phyloP scores from a whole-genome alignment of 2,888 invertebrate genomes.

The Colostygia pectinataria region DNA sequence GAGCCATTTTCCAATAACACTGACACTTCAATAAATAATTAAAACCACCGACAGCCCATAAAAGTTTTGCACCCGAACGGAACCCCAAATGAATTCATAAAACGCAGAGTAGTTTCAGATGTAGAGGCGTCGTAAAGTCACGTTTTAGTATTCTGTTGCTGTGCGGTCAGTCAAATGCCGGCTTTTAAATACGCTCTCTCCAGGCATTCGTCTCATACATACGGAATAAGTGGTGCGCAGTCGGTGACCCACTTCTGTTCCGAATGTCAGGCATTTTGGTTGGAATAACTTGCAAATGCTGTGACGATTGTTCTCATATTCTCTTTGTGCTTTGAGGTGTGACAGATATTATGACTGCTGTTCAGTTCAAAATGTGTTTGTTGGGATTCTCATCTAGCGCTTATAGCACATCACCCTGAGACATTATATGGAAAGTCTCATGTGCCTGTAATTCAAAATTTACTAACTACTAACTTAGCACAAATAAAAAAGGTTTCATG shows the following conservation, averaged over 20 bases:
- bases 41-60: constrained; percentile 8
- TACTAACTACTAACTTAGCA: too few relatives aligned
- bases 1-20: not conserved
- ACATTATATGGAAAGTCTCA: too few relatives aligned
- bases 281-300: constrained; percentile 32
- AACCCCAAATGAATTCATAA: constrained; percentile 25
- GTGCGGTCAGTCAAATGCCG: constrained; percentile 65
- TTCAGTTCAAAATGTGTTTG: not conserved
- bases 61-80: constrained; percentile 17
- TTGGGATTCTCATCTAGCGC: too few relatives aligned
- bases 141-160: constrained; percentile 54
- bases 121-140: constrained; percentile 38
- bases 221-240: constrained; percentile 60
- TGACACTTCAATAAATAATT: constrained; percentile 7
- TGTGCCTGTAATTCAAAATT: too few relatives aligned
- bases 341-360: constrained; percentile 7
- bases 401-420: too few relatives aligned
- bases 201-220: constrained; percentile 69
- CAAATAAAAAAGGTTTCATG: too few relatives aligned
- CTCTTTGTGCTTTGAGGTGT: constrained; percentile 28
- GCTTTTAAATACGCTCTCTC: constrained; percentile 66
- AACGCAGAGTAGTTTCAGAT: constrained; percentile 33
- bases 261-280: constrained; percentile 32
- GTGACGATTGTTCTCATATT: constrained; percentile 34
- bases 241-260: constrained; percentile 49